phyloP scores from a whole-genome alignment of 2,797 vertebrate species.

The Peromyscus melanophrys region DNA sequence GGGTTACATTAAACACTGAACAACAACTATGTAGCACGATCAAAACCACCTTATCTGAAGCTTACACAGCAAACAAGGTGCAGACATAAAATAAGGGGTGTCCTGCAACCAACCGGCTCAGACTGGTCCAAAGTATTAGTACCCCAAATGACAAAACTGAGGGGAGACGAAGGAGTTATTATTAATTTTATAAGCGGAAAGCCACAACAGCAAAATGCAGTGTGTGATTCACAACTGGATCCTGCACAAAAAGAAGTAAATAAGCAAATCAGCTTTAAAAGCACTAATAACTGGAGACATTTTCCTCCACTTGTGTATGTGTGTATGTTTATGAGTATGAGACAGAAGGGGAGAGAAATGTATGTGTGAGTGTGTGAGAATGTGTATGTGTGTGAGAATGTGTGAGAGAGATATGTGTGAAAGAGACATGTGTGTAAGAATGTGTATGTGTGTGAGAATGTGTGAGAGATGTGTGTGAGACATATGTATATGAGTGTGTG shows the following conservation, averaged over 20 bases:
- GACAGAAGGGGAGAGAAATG: not conserved
- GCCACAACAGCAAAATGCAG: not conserved
- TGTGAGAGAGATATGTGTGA: not conserved
- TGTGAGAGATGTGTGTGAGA: not conserved
- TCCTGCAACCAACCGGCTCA: not conserved
- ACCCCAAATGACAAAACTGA: constrained; percentile 5
- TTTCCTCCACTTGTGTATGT: not conserved
- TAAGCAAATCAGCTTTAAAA: constrained; percentile 57
- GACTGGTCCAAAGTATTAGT: constrained; percentile 32
- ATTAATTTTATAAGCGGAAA: constrained; percentile 30
- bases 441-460: not conserved
- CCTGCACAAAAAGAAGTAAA: constrained; percentile 43
- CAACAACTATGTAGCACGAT: not conserved
- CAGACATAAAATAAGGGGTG: constrained; percentile 56
- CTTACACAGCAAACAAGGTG: constrained; percentile 4
- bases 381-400: not conserved
- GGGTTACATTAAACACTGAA: not conserved
- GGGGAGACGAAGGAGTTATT: not conserved
- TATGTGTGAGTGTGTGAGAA: not conserved
- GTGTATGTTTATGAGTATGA: not conserved
- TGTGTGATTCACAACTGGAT: not conserved
- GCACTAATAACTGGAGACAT: not conserved
- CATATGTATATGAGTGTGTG: not conserved
- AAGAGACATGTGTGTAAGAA: too few species aligned
- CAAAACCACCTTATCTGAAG: constrained; percentile 53